Evolutionary conservation across 2,797 vertebrate species (phyloP), one percentile per base, ranked within the genome.

Genomic region (Hybognathus amarus): DNA sequence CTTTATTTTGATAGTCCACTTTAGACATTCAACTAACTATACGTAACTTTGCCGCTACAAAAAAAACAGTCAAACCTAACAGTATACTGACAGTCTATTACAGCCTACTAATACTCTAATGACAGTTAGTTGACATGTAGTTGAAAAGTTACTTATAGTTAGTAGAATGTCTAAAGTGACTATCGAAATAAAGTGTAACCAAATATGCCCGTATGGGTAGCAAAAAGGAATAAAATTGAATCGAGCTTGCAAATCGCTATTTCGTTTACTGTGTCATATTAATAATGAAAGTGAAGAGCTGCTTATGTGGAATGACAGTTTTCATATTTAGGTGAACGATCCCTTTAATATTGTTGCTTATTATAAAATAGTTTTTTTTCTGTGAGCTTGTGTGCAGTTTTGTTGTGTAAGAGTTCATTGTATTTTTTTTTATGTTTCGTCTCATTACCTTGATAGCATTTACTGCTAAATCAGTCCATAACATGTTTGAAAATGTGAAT

Each of bases 401-500:
- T 80, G 68, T 68, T 82, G 75, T 68, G 75, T 33, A 40, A 38
- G 63, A 61, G 12, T 63, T 64, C n/a, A 18, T 45, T 77, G 83
- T 77, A 67, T 40, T 38, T 68, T 45, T 38, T 38, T 73, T 45
- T 17, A 27, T 11, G 7, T 69, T 52, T 33, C 9, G 24, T 79
- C 36, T 75, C 52, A 75, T 80, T 54, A 80, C 33, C 17, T 54
- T 71, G 33, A 24, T 12, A 4, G 30, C 45, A 73, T 15, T 77
- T 69, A 74, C 20, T 47, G 64, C 27, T 61, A 56, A 61, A 47
- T 20, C 59, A 40, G 52, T 75, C 22, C 36, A 54, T 63, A 38
- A 40, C 69, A 36, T 17, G 59, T 80, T 47, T 45, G 15, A 74
- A 77, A 83, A 77, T 77, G 73, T 78, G 75, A 83, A 74, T 79